Percentiles rank a stretch among this genome's conserved stretches.
Conservation (phyloP, 2,113 vertebrate genomes). For the Pelvicachromis taeniatus region DNA sequence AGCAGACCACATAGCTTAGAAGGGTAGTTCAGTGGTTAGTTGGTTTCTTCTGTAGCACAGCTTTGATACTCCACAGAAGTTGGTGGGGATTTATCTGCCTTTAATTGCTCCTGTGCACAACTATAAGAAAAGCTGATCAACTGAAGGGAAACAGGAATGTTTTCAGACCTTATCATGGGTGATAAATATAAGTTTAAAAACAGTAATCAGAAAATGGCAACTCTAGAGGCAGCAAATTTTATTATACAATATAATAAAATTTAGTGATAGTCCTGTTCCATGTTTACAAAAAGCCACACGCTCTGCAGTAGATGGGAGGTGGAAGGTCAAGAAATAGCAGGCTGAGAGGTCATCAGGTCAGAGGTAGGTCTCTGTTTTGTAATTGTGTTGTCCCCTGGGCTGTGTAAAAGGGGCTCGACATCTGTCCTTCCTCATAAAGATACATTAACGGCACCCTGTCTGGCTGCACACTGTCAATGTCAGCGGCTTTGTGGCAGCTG, state of each 20-base stretch:
- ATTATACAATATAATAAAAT: neutral
- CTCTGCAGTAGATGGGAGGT: constrained; percentile 24
- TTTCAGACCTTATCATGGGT: neutral
- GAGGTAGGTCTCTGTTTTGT: constrained; percentile 43
- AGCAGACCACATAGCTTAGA: neutral
- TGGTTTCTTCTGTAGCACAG: neutral
- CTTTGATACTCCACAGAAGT: neutral
- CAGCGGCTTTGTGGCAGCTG: neutral
- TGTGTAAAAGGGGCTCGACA: constrained; percentile 45
- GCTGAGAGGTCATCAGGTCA: constrained; percentile 47
- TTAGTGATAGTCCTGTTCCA: neutral
- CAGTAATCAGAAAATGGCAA: neutral
- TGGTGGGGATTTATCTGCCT: neutral
- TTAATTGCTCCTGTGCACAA: neutral
- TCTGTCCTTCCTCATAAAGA: constrained; percentile 53
- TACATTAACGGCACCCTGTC: constrained; percentile 30
- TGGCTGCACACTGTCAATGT: constrained; percentile 16
- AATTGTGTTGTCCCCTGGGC: constrained; percentile 49
- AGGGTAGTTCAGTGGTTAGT: neutral
- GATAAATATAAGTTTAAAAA: neutral
- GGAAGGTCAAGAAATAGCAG: constrained; percentile 53
- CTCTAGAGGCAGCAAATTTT: neutral
- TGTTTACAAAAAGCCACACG: constrained; percentile 7
- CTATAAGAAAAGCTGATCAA: neutral
- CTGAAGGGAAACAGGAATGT: neutral